Percentiles rank a stretch among this genome's conserved stretches.
These are phyloP conservation scores for Lasioglossum albipes DNA, from an alignment of 1,140 invertebrate species.

Conservation along the genomic window DNA sequence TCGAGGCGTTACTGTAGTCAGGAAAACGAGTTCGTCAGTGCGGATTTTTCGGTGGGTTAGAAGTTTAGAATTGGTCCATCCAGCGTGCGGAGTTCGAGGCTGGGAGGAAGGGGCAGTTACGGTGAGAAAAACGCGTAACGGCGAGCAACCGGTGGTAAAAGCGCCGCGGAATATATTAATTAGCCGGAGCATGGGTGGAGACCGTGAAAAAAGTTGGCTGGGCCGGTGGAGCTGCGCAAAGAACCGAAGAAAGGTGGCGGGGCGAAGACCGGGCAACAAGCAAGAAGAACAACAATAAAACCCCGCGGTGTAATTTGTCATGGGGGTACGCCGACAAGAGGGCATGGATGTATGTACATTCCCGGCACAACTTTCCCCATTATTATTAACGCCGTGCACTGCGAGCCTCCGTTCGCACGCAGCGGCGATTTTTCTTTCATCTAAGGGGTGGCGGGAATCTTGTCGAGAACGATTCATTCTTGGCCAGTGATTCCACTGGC, in stretches of 20 bases:
- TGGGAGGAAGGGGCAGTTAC: too few relatives aligned
- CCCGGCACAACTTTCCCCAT: slow-evolving; percentile 65
- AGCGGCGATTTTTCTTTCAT: slow-evolving; percentile 41
- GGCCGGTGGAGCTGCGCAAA: background rate
- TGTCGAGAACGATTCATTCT: slow-evolving; percentile 18
- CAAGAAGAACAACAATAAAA: slow-evolving; percentile 71
- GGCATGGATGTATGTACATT: slow-evolving; percentile 32
- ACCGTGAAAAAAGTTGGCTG: slow-evolving; percentile 4
- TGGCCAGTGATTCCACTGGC: slow-evolving; percentile 18
- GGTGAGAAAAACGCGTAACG: too few relatives aligned
- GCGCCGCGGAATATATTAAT: slow-evolving; percentile 57
- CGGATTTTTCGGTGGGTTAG: too few relatives aligned
- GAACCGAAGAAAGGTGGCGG: background rate
- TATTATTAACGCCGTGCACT: slow-evolving; percentile 68
- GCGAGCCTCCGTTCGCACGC: slow-evolving; percentile 8
- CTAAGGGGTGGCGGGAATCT: background rate
- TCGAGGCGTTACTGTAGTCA: too few relatives aligned
- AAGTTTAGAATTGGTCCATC: too few relatives aligned
- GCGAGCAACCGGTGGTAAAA: slow-evolving; percentile 58
- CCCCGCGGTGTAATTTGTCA: slow-evolving; percentile 69
- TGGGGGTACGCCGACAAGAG: slow-evolving; percentile 38
- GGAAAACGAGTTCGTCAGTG: too few relatives aligned
- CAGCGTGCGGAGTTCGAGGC: too few relatives aligned
- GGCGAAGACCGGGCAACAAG: slow-evolving; percentile 10
- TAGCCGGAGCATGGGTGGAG: slow-evolving; percentile 15